These are phyloP conservation scores for Montipora cactus DNA, from an alignment of 64 coral and sea anemone genomes.

Conservation along the genomic window DNA sequence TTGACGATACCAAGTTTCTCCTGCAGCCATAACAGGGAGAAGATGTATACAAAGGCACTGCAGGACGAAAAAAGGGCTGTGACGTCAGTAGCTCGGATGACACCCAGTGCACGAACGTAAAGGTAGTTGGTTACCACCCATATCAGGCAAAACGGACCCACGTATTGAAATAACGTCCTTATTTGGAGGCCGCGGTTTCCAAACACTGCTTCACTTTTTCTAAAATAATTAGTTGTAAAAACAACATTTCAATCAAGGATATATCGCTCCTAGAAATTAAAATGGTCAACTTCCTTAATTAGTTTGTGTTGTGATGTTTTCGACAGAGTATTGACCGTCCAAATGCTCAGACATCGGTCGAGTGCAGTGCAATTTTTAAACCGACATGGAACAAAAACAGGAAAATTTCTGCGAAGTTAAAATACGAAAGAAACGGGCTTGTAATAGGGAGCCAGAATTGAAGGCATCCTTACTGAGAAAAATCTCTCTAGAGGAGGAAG, in stretches of 20 bases:
- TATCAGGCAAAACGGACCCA: constrained; percentile 75
- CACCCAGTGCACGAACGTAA: constrained; percentile 74
- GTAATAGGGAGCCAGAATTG: too few relatives aligned
- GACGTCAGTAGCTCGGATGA: constrained; percentile 75
- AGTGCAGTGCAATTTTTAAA: neutral
- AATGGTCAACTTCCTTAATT: too few relatives aligned
- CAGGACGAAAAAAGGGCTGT: constrained; percentile 80
- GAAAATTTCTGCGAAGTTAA: too few relatives aligned
- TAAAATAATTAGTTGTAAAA: neutral
- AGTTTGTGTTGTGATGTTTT: too few relatives aligned
- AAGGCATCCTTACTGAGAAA: too few relatives aligned
- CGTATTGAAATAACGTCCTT: constrained; percentile 44
- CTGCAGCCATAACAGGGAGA: constrained; percentile 76
- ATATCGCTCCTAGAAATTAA: too few relatives aligned
- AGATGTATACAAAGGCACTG: constrained; percentile 85
- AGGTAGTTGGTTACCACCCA: constrained; percentile 78
- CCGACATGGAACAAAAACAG: neutral
- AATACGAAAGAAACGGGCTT: too few relatives aligned
- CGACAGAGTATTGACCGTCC: too few relatives aligned
- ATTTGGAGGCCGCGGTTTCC: constrained; percentile 47
- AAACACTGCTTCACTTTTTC: constrained; percentile 67
- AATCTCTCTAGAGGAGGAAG: too few relatives aligned
- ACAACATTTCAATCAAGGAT: too few relatives aligned
- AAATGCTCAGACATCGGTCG: too few relatives aligned
- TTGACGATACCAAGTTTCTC: constrained; percentile 72